phyloP scores from a whole-genome alignment of 2,113 vertebrate species.

The Strix aluco region DNA sequence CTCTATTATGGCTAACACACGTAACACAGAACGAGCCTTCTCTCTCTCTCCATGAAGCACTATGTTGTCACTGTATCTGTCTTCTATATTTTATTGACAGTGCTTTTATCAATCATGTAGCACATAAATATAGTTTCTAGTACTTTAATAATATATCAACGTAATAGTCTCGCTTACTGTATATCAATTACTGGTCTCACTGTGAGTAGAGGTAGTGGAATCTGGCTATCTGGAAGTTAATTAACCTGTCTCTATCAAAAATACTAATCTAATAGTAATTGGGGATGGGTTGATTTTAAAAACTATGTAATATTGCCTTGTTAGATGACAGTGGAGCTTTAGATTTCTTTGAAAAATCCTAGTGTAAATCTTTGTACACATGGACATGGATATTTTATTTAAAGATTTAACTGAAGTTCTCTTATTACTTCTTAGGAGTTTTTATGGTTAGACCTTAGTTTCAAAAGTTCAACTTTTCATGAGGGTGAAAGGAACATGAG shows the following conservation, averaged over 20 bases:
- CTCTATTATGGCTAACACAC: not conserved
- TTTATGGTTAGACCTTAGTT: not conserved
- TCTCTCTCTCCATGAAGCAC: not conserved
- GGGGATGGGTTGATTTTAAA: not conserved
- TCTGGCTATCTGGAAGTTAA: not conserved
- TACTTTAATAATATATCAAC: not conserved
- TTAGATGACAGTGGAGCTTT: not conserved
- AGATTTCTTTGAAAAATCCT: not conserved
- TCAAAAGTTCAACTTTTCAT: not conserved
- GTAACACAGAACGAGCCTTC: not conserved
- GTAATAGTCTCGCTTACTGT: not conserved
- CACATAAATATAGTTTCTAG: not conserved
- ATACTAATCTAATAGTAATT: not conserved
- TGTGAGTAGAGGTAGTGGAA: not conserved
- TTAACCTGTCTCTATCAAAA: not conserved
- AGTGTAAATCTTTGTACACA: not conserved
- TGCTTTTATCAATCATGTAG: not conserved
- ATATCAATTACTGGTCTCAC: not conserved
- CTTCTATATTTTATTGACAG: not conserved
- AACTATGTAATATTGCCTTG: not conserved
- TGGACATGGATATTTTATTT: not conserved
- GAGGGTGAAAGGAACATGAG: not conserved
- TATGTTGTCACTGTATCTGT: not conserved
- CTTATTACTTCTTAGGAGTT: not conserved
- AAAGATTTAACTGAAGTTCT: not conserved